phyloP scores from a whole-genome alignment of 2,797 vertebrate species.

The Phataginus tricuspis region DNA sequence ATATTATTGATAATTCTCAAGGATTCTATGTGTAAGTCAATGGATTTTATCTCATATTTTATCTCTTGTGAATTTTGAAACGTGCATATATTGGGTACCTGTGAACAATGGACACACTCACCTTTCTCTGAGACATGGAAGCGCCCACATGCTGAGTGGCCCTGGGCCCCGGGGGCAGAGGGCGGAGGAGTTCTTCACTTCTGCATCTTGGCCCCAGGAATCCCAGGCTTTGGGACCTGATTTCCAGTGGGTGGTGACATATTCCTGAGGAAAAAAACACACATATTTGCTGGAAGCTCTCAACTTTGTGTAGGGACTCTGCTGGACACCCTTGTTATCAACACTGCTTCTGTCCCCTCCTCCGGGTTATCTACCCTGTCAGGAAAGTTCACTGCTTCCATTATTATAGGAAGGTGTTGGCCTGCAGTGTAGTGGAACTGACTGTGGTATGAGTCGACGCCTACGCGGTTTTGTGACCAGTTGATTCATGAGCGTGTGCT shows the following conservation, averaged over 20 bases:
- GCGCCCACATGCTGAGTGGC: background rate
- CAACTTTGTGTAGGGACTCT: background rate
- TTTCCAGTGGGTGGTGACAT: background rate
- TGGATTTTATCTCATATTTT: slow-evolving; percentile 23
- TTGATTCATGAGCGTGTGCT: background rate
- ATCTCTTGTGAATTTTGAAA: background rate
- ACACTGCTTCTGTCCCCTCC: background rate
- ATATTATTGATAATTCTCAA: slow-evolving; percentile 92
- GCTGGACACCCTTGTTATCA: background rate
- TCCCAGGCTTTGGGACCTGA: background rate
- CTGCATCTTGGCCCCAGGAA: background rate
- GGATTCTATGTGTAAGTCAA: slow-evolving; percentile 95
- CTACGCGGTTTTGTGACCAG: background rate
- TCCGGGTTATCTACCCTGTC: background rate
- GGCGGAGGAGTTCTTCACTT: background rate
- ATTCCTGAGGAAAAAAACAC: background rate
- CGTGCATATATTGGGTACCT: background rate
- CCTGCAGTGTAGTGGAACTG: background rate
- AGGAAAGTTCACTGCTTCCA: background rate
- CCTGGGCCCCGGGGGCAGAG: background rate
- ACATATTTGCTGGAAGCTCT: background rate
- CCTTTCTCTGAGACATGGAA: background rate
- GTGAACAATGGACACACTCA: background rate
- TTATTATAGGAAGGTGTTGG: background rate
- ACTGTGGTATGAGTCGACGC: background rate